Conservation (phyloP, 2,113 vertebrate genomes). For the Myocastor coypus region DNA sequence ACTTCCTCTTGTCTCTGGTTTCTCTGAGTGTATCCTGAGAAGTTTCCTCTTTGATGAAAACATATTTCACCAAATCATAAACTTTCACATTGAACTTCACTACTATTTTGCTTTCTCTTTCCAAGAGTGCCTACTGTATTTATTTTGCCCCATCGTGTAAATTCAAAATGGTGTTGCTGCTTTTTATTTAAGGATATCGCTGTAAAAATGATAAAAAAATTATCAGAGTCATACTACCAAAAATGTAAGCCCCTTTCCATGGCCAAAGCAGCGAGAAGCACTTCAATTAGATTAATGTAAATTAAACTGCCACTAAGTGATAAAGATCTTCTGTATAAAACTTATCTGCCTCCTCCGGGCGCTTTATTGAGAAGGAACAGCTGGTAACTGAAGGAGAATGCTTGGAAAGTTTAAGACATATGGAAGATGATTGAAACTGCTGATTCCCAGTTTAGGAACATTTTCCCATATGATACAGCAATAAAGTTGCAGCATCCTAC, state of each 20-base stretch:
- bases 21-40: not conserved
- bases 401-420: not conserved
- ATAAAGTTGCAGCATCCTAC: not conserved
- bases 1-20: not conserved
- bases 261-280: not conserved
- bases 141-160: not conserved
- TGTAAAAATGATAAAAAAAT: not conserved
- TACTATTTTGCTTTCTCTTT: not conserved
- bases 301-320: not conserved
- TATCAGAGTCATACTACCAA: not conserved
- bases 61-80: slow-evolving; percentile 23
- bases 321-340: not conserved
- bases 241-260: not conserved
- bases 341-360: not conserved
- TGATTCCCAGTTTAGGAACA: not conserved
- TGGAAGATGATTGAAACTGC: not conserved
- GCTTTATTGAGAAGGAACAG: not conserved
- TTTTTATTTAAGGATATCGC: not conserved
- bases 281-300: not conserved
- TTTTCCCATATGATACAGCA: not conserved
- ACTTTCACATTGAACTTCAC: not conserved
- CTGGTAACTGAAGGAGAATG: not conserved
- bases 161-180: not conserved
- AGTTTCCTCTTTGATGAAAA: not conserved
- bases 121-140: not conserved